Evolutionary conservation across 2,113 vertebrate species (phyloP).

Genomic region (Heterochromis multidens): DNA sequence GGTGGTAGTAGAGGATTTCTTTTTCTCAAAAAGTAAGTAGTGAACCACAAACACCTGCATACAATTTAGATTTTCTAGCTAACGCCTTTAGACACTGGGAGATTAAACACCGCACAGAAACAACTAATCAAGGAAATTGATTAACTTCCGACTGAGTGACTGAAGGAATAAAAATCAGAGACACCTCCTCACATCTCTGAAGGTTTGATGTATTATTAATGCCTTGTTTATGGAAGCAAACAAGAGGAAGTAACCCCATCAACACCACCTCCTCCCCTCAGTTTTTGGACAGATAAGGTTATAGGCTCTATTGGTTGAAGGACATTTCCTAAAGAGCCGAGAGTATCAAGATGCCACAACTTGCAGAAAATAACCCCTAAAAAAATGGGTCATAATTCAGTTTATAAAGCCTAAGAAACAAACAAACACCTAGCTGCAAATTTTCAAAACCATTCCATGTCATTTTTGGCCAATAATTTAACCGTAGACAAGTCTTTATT

Average conservation of each 20-base stretch:
- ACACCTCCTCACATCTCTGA: background rate
- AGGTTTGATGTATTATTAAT: background rate
- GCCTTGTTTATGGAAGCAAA: slow-evolving; percentile 6
- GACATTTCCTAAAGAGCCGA: slow-evolving; percentile 8
- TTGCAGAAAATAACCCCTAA: background rate
- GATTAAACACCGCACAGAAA: background rate
- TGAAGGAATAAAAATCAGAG: background rate
- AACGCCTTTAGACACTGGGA: background rate
- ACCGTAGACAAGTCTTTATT: background rate
- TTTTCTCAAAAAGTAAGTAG: background rate
- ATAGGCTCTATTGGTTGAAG: background rate
- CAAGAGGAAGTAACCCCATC: background rate
- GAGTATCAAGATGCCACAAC: background rate
- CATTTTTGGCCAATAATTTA: background rate
- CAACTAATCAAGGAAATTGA: background rate
- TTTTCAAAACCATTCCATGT: rapidly evolving
- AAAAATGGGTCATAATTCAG: rapidly evolving
- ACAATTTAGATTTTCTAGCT: background rate
- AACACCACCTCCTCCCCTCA: background rate
- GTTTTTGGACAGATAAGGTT: background rate
- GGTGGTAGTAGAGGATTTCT: rapidly evolving
- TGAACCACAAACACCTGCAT: background rate
- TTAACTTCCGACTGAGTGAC: background rate
- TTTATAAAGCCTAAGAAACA: background rate
- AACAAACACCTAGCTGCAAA: background rate